Evolutionary conservation across 2,113 vertebrate genomes (phyloP).

Genomic region (Willisornis vidua): DNA sequence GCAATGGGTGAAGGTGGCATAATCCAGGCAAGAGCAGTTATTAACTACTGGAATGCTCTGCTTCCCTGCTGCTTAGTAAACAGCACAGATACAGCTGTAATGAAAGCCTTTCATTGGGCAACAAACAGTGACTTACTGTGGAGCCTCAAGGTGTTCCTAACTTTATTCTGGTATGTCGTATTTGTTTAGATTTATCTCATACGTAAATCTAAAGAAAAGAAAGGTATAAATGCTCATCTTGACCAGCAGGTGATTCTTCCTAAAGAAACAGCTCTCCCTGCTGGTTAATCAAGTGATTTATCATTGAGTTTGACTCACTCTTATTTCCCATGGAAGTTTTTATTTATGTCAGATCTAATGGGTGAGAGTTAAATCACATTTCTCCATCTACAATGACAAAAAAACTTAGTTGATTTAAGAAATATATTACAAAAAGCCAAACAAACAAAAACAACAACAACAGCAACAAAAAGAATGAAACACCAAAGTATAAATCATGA

Average conservation of each 20-base stretch:
- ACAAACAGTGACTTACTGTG: neutral
- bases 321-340: slow-evolving; percentile 50
- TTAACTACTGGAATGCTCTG: neutral
- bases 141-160: neutral
- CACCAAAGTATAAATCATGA: slow-evolving; percentile 46
- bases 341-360: slow-evolving; percentile 58
- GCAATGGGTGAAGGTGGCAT: neutral
- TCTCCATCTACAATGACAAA: slow-evolving; percentile 59
- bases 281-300: slow-evolving; percentile 51
- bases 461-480: neutral
- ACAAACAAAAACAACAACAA: neutral
- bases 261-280: slow-evolving; percentile 45
- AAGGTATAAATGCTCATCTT: neutral
- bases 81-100: neutral
- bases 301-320: slow-evolving; percentile 21
- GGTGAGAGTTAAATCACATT: slow-evolving; percentile 36
- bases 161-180: neutral
- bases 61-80: neutral
- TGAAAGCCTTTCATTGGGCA: neutral
- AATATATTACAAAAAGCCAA: slow-evolving; percentile 47
- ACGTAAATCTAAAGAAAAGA: neutral
- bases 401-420: slow-evolving; percentile 64
- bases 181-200: neutral
- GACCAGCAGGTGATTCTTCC: neutral
- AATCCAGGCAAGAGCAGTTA: neutral